phyloP scores from a whole-genome alignment of 2,888 invertebrate genomes.

The Lasioglossum lativentre region DNA sequence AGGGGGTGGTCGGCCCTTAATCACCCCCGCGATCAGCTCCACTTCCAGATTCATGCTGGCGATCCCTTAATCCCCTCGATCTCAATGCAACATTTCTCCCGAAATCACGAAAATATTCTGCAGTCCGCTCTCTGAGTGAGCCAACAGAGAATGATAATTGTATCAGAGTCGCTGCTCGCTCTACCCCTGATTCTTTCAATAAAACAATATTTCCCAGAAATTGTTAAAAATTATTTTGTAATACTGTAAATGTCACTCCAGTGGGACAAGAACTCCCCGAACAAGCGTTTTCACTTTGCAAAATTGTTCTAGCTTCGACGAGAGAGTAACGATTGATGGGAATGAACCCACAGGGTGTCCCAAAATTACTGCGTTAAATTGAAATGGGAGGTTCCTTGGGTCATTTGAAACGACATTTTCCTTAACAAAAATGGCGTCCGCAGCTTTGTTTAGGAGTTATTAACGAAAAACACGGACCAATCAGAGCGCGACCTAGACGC shows the following conservation, averaged over 20 bases:
- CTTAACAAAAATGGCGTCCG: no score
- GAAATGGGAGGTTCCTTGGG: no score
- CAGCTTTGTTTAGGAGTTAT: no score
- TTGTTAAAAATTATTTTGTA: not conserved
- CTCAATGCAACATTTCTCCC: conserved; percentile 28
- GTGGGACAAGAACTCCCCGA: not conserved
- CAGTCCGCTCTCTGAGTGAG: conserved; percentile 15
- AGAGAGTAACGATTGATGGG: not conserved
- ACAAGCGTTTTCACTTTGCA: not conserved
- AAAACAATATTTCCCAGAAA: not conserved
- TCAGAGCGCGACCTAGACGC: no score
- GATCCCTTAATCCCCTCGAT: not conserved
- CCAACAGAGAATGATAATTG: conserved; percentile 2
- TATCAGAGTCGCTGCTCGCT: not conserved
- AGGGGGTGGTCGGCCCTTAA: conserved; percentile 81
- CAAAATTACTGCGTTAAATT: no score
- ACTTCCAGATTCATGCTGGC: conserved; percentile 81
- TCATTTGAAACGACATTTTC: no score
- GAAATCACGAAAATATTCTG: conserved; percentile 4
- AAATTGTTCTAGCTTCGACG: not conserved
- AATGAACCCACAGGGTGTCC: no score
- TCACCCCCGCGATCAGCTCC: conserved; percentile 81
- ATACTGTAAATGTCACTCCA: not conserved
- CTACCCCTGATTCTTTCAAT: not conserved
- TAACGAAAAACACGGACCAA: no score